A percentile compares a stretch with the other conserved stretches of the same genome.
These are phyloP conservation scores for Chironex yamaguchii DNA, from an alignment of 30 jellyfish, hydroid and myxozoan species.

Conservation along the genomic window DNA sequence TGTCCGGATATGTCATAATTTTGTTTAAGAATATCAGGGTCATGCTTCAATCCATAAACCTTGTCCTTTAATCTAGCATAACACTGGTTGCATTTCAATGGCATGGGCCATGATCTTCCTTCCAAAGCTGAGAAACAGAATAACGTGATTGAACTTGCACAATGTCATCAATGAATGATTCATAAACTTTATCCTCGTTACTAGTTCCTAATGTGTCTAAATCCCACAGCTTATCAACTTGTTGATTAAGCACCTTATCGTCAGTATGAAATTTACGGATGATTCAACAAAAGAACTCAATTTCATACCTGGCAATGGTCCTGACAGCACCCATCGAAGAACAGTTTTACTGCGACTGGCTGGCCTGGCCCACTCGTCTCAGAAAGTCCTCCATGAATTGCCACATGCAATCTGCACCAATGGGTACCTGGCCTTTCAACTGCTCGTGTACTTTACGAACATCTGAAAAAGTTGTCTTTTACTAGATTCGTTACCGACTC, in stretches of 20 bases:
- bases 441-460: not conserved
- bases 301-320: constrained; percentile 11
- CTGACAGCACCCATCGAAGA: constrained; percentile 33
- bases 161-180: not conserved
- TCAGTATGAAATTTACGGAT: not conserved
- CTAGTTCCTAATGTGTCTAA: not conserved
- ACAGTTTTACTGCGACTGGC: constrained; percentile 40
- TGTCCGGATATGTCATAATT: not conserved
- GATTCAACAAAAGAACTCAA: not conserved
- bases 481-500: no score
- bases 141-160: not conserved
- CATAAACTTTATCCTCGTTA: not conserved
- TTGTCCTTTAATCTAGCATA: constrained; percentile 3
- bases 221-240: constrained; percentile 1
- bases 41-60: constrained; percentile 3
- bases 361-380: constrained; percentile 22
- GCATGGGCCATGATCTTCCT: constrained; percentile 10
- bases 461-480: constrained; percentile 8
- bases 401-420: constrained; percentile 12
- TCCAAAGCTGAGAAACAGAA: constrained; percentile 2
- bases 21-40: constrained; percentile 1
- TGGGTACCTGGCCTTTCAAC: not conserved
- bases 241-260: not conserved
- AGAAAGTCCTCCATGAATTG: not conserved
- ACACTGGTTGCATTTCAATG: not conserved